phyloP scores from a whole-genome alignment of 2,888 invertebrate species.

The Drosophila falleni region DNA sequence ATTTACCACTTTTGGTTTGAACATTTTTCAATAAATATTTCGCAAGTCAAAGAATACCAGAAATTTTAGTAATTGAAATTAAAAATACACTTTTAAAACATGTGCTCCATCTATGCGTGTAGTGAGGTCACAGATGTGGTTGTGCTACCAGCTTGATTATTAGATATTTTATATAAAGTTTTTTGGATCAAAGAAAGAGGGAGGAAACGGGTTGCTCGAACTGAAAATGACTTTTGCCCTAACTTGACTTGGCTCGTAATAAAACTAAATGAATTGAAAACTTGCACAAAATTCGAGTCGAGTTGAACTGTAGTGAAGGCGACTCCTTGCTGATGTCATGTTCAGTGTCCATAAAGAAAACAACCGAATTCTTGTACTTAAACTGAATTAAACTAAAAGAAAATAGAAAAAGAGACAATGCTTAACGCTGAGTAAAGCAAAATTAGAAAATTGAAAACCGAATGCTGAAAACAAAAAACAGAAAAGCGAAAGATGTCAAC shows the following conservation, averaged over 20 bases:
- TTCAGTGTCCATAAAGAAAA: slow-evolving; percentile 47
- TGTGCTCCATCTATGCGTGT: not conserved
- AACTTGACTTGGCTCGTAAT: slow-evolving; percentile 53
- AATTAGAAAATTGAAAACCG: slow-evolving; percentile 61
- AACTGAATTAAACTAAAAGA: slow-evolving; percentile 12
- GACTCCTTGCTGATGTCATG: slow-evolving; percentile 72
- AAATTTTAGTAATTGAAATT: slow-evolving; percentile 11
- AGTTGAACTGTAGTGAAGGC: slow-evolving; percentile 29
- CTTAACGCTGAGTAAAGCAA: slow-evolving; percentile 27
- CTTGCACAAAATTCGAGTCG: slow-evolving; percentile 67
- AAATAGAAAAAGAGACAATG: slow-evolving; percentile 10
- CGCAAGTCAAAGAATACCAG: not conserved
- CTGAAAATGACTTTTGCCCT: slow-evolving; percentile 69
- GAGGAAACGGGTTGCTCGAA: slow-evolving; percentile 71
- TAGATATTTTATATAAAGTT: slow-evolving; percentile 18
- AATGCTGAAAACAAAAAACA: slow-evolving; percentile 36
- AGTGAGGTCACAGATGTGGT: slow-evolving; percentile 9
- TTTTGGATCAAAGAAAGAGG: slow-evolving; percentile 10
- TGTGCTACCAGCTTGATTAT: slow-evolving; percentile 21
- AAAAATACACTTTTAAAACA: not conserved
- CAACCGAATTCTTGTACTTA: slow-evolving; percentile 47
- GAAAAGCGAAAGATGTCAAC: slow-evolving; percentile 44
- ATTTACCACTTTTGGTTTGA: not conserved
- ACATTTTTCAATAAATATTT: not conserved
- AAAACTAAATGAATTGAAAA: slow-evolving; percentile 79